Base-by-base conservation (phyloP, 2,888 invertebrate species). In the Notodonta ziczac region DNA sequence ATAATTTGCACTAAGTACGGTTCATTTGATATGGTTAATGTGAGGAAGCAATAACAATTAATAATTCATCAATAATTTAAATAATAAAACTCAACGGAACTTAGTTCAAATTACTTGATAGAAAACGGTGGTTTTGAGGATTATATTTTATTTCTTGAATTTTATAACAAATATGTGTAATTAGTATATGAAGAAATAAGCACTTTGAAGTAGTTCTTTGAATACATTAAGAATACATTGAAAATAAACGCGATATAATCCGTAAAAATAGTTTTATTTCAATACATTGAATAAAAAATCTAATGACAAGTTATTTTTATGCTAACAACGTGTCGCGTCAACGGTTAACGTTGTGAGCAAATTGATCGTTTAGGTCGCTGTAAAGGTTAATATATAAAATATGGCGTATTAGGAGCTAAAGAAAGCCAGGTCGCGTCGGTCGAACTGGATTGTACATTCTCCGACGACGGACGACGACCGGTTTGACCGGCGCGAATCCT, bases 401-500 rank as follows among this genome's bases (percentile, higher is more conserved):
- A 65, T 73, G 66, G 70, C 70, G 77, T 78, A 70, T 77, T 78
- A 77, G 80, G 77, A 84, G 78, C 79, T 80, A 83, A 90, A 89
- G 91, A 91, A 91, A 91, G 91, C 81, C 84, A 81, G 84, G 82
- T 83, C 82, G 80, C 70, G 74, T 84, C 84, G 83, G 75, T 77
- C 77, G 82, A 88, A 92, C 91, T 88, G 90, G 91, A 89, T 90
- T 85, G 83, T 75, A 85, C 86, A 84, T 85, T 87, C 89, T 84
- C 83, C 75, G 73, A 65, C 77, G 66, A 62, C 70, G 67, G 63
- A 60, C 73, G 70, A 63, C 80, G 86, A 92, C 92, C 91, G 92
- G 92, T 93, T 91, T 87, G 86, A 86, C 90, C 86, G 85, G 83
- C 84, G 90, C 89, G 84, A 89, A 90, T 91, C 92, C 91, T 88